Conservation (phyloP, 1,140 invertebrate genomes). For the Penaeus chinensis region DNA sequence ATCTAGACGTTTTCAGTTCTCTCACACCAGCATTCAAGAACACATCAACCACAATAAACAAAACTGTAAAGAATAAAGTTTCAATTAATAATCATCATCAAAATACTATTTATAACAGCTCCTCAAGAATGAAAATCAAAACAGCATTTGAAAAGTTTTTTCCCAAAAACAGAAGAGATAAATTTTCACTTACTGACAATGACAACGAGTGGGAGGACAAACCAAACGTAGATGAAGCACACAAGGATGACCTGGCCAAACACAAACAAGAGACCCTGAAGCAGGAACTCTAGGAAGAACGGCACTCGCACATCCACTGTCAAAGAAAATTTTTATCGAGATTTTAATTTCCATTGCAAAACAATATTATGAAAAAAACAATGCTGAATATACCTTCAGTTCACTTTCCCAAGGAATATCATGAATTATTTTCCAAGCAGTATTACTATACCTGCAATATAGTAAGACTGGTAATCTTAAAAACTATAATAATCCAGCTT, state of each 20-base stretch:
- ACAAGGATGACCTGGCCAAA: slow-evolving; percentile 70
- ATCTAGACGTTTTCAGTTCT: slow-evolving; percentile 72
- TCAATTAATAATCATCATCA: background rate
- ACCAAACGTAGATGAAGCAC: slow-evolving; percentile 70
- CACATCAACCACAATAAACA: slow-evolving; percentile 65
- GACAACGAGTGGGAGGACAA: slow-evolving; percentile 70
- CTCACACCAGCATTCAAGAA: slow-evolving; percentile 67
- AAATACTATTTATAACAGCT: too few relatives aligned
- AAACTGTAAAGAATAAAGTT: slow-evolving; percentile 46
- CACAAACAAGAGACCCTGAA: slow-evolving; percentile 70
- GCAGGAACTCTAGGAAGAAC: slow-evolving; percentile 71
- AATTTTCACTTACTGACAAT: slow-evolving; percentile 65
- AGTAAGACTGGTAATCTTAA: too few relatives aligned
- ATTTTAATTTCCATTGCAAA: background rate
- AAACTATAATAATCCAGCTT: too few relatives aligned
- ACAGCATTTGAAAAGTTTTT: too few relatives aligned
- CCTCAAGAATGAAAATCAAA: too few relatives aligned
- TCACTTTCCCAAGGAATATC: too few relatives aligned
- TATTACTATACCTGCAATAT: too few relatives aligned
- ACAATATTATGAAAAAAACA: too few relatives aligned
- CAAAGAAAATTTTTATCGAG: slow-evolving; percentile 50
- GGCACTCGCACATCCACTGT: slow-evolving; percentile 73
- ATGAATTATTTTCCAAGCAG: too few relatives aligned
- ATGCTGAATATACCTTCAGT: too few relatives aligned
- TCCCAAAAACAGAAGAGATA: background rate